Conservation (phyloP, 2,113 vertebrate species). For the Felis catus region F.catus_Fca126_mat1.0 CM031411.1:114878001-114878500, state of each 20-base stretch:
- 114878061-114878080: neutral
- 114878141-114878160: neutral
- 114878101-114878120: neutral
- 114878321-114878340: neutral
- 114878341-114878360: neutral
- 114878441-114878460: constrained; percentile 28
- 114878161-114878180: neutral
- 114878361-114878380: neutral
- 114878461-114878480: neutral
- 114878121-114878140: neutral
- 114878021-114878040: neutral
- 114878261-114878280: neutral
- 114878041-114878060: neutral
- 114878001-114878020: neutral
- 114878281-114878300: neutral
- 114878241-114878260: neutral
- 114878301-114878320: neutral
- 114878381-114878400: neutral
- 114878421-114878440: neutral
- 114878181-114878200: neutral
- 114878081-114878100: neutral
- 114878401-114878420: neutral
- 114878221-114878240: neutral
- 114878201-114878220: neutral
- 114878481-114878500: neutral